phyloP scores from a whole-genome alignment of 2,797 vertebrate genomes.

The Sebastes variabilis region DNA sequence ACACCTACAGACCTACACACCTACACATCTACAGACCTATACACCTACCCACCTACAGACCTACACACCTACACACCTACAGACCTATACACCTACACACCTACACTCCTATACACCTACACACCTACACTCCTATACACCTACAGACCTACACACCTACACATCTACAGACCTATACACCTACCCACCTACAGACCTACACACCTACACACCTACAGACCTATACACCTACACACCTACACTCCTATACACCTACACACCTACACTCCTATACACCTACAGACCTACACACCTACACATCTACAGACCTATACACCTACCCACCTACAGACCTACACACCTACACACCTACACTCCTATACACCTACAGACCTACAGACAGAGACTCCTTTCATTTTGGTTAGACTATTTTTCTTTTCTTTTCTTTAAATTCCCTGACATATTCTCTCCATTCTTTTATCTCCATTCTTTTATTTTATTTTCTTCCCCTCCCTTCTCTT shows the following conservation, averaged over 20 bases:
- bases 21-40: too few relatives aligned
- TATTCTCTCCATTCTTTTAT: background rate
- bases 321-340: rapidly evolving
- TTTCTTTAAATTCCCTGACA: background rate
- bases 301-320: too few relatives aligned
- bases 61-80: too few relatives aligned
- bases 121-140: too few relatives aligned
- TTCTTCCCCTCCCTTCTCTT: background rate
- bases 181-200: too few relatives aligned
- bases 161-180: too few relatives aligned
- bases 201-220: rapidly evolving
- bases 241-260: rapidly evolving
- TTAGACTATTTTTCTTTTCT: background rate
- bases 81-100: too few relatives aligned
- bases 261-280: too few relatives aligned
- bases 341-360: rapidly evolving
- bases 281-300: rapidly evolving
- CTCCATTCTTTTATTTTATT: background rate
- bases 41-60: too few relatives aligned
- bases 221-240: too few relatives aligned
- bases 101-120: too few relatives aligned
- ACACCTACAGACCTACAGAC: background rate
- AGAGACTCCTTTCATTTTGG: background rate
- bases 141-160: too few relatives aligned
- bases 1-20: rapidly evolving